Evolutionary conservation across 2,888 invertebrate species (phyloP), one percentile per base, ranked within the genome.

Genomic region (Hypercompe scribonia): DNA sequence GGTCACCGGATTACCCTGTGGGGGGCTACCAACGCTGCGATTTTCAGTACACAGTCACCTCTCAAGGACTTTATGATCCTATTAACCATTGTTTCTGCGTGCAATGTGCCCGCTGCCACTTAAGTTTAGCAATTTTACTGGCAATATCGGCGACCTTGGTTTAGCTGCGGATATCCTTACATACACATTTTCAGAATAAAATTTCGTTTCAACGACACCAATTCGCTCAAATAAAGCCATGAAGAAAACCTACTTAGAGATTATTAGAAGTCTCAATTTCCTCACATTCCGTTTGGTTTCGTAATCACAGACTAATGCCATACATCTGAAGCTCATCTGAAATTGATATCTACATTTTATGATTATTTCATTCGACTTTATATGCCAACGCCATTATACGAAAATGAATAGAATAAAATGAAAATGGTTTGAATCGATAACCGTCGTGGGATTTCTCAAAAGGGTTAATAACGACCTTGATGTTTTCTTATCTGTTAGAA

Each of bases 301-400:
- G 74, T 80, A 80, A 84, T 80, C 79, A 81, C 61, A 66, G 71
- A 64, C 71, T 73, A 73, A 83, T 79, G 80, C 76, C 75, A 69
- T 72, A 75, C 72, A 68, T 68, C 54, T 65, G 65, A 42, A 72
- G 70, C 78, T 84, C 82, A 84, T 86, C 84, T 75, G 61, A 76
- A 82, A 84, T 82, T 81, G 79, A 81, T 84, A 86, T 85, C 81
- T 75, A 61, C 76, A 68, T 69, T 65, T 84, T 82, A 80, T 77
- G 68, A 76, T 78, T 77, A 81, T 81, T 81, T 77, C 75, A 79
- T 73, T 78, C 58, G 68, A 73, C 71, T 75, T 75, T 75, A 68
- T 68, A 69, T 58, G 72, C 73, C 78, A 78, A 64, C 74, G 73
- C 42, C 68, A 75, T 84, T 75, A 75, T 68, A 13, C 36, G 68